A percentile compares a stretch with the other conserved stretches of the same genome.
phyloP scores from a whole-genome alignment of 2,797 vertebrate genomes.

The Sebastes alutus region DNA sequence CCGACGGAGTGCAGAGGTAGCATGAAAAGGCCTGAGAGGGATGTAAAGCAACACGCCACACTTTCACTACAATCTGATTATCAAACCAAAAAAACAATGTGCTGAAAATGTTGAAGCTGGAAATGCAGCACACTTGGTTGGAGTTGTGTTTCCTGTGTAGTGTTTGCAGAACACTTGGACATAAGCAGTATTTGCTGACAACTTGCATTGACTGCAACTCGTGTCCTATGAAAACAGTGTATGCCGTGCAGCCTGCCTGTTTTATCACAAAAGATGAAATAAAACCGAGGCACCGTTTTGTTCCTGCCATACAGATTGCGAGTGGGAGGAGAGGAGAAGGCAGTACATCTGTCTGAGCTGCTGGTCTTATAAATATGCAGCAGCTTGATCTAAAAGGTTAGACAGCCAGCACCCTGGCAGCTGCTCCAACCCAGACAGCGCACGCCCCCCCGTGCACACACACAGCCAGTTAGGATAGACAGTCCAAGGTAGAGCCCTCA shows the following conservation, averaged over 20 bases:
- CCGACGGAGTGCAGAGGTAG: background rate
- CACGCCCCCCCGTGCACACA: background rate
- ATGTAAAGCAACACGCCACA: background rate
- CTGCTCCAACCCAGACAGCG: constrained; percentile 46
- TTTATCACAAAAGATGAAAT: background rate
- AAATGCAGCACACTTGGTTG: background rate
- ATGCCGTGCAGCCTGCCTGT: background rate
- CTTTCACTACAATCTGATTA: background rate
- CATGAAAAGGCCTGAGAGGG: background rate
- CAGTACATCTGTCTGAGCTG: constrained; percentile 41
- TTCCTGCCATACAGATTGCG: constrained; percentile 15
- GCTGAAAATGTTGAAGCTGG: background rate
- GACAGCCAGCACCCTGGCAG: constrained; percentile 41
- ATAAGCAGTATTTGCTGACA: background rate
- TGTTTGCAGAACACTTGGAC: background rate
- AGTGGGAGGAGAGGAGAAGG: constrained; percentile 1
- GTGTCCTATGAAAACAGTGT: background rate
- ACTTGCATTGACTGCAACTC: background rate
- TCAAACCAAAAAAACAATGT: background rate
- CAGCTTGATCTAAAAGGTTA: constrained; percentile 57
- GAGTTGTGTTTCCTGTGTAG: background rate
- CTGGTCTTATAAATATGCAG: constrained; percentile 69
- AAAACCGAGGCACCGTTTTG: constrained; percentile 8
- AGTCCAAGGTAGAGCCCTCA: background rate
- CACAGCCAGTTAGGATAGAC: background rate